Base-by-base conservation (phyloP, 1,140 invertebrate genomes). In the Gonatopus flavifemur region DNA sequence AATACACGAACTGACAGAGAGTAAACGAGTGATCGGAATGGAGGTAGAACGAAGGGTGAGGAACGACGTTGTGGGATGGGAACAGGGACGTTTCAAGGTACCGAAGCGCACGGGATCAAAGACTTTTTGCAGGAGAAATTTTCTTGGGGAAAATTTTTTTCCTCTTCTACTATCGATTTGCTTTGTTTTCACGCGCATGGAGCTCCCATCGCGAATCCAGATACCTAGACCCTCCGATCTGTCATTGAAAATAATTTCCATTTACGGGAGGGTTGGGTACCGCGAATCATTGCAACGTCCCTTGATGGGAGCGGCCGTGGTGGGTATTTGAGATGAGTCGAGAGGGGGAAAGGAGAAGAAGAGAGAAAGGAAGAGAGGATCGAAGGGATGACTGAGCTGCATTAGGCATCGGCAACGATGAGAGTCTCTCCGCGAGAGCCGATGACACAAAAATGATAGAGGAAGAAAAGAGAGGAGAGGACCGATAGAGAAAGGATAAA, bases 361-460 rank as follows among this genome's bases (percentile, higher is more conserved):
- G 18, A 18, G 30, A 13, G 33, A 22, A 30, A 45, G 40, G 41
- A 38, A 20, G 49, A 42, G 45, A 36, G 51, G 51, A 49, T 53
- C 45, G 35, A 59, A 58, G 52, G 52, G 58, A 56, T 55, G 58
- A n/a, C n/a, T n/a, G n/a, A n/a, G 46, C 57, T 46, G 56, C 56
- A 59, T 59, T 50, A 57, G 40, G 32, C 28, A n/a, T 28, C 36
- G 49, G 28, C 13, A n/a, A n/a, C n/a, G n/a, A n/a, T n/a, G n/a
- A 41, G 41, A 50, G 41, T 13, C 7, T 19, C 18, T 40, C 40
- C 13, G 25, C 22, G 13, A 35, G 32, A 35, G 32, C 12, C 19
- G 6, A 9, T 13, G 16, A 25, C 15, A 32, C 12, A 49, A 37
- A 47, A 28, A 28, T 6, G 20, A 24, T 44, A 49, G 33, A 39